These are phyloP conservation scores for Eulimnadia texana DNA, from an alignment of 1,140 invertebrate genomes.

Conservation along the genomic window DNA sequence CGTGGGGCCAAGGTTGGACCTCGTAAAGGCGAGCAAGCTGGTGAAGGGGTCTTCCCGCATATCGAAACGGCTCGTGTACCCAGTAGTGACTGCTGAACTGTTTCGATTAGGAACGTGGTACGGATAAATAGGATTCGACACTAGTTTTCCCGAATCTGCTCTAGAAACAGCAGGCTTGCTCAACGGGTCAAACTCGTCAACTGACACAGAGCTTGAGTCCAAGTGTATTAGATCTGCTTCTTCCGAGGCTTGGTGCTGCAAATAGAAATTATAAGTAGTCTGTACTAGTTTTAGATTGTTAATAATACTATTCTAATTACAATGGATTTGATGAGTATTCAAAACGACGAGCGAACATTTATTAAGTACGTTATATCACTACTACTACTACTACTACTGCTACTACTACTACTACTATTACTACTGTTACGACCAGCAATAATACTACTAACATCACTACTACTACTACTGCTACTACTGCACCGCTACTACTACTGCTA, in stretches of 20 bases:
- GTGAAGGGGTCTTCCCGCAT: constrained; percentile 6
- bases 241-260: not conserved
- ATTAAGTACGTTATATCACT: no score
- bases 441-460: no score
- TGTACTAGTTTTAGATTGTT: no score
- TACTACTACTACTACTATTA: no score
- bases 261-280: constrained; percentile 3
- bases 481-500: no score
- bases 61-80: constrained; percentile 11
- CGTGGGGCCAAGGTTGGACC: constrained; percentile 11
- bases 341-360: no score
- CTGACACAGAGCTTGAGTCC: constrained; percentile 35
- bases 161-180: not conserved
- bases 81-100: not conserved
- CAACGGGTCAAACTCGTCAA: constrained; percentile 44
- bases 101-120: constrained; percentile 5
- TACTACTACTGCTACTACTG: no score
- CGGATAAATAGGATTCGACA: constrained; percentile 14
- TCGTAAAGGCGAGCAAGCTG: constrained; percentile 12
- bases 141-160: not conserved
- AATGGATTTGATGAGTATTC: no score
- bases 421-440: no score
- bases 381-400: no score
- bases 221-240: constrained; percentile 38
- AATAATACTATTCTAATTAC: no score